phyloP scores from a whole-genome alignment of 2,888 invertebrate genomes.

The Calameuta filiformis region DNA sequence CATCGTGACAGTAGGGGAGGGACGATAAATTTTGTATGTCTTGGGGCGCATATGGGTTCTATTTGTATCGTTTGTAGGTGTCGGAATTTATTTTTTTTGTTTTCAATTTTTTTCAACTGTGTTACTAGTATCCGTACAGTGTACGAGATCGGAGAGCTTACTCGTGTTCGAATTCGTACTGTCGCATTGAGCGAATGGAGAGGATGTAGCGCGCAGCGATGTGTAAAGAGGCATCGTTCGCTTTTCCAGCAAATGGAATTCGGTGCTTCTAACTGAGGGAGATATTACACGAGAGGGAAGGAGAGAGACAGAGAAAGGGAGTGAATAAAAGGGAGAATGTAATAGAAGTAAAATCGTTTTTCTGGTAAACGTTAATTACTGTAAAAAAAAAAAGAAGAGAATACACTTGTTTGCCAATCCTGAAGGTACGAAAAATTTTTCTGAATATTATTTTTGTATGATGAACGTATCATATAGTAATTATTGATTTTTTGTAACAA shows the following conservation, averaged over 20 bases:
- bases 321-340: background rate
- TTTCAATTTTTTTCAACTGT: background rate
- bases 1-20: background rate
- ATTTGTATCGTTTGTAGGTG: background rate
- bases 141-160: background rate
- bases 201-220: background rate
- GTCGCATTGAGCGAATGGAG: background rate
- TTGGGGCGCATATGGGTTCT: background rate
- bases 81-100: background rate
- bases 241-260: background rate
- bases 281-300: background rate
- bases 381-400: background rate
- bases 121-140: too few species aligned
- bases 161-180: background rate
- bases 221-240: background rate
- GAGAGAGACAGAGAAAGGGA: background rate
- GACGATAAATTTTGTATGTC: background rate
- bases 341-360: background rate
- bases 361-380: background rate
- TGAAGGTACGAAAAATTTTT: background rate
- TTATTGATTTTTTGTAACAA: too few species aligned
- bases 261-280: background rate
- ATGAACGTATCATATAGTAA: background rate
- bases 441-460: background rate
- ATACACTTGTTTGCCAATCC: background rate